A percentile compares a stretch with the other conserved stretches of the same genome.
phyloP scores from a whole-genome alignment of 2,797 vertebrate species.

The Hemitrygon akajei region DNA sequence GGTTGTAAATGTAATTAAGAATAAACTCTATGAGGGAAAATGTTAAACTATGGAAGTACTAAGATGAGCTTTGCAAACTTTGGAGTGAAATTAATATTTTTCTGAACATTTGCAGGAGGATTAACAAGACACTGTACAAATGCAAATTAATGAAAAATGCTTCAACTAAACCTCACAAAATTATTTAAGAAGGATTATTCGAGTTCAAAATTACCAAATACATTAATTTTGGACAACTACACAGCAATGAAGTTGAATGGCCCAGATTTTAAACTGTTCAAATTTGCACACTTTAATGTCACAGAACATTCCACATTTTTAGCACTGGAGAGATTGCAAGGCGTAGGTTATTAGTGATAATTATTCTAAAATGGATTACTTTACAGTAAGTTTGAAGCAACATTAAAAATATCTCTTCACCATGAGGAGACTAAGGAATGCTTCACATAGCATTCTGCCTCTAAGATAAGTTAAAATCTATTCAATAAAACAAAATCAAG shows the following conservation, averaged over 20 bases:
- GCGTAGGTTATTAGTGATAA: neutral
- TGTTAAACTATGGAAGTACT: neutral
- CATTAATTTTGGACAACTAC: neutral
- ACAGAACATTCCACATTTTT: neutral
- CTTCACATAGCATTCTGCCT: neutral
- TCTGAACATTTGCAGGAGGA: neutral
- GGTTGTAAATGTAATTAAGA: neutral
- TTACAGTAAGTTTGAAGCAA: neutral
- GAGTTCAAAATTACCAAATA: neutral
- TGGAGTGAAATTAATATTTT: neutral
- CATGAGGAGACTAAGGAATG: neutral
- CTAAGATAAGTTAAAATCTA: neutral
- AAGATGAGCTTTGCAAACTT: neutral
- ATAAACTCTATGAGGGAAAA: neutral
- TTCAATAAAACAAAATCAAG: constrained; percentile 5
- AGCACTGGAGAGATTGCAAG: neutral
- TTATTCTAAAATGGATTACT: neutral
- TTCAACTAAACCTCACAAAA: neutral
- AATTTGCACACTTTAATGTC: neutral
- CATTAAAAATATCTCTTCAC: neutral
- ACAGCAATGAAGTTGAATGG: neutral
- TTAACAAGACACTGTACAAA: neutral
- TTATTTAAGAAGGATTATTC: neutral
- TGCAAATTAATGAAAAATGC: neutral
- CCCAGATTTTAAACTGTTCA: neutral